Conservation (phyloP, 2,113 vertebrate species). For the Callopanchax toddi region DNA sequence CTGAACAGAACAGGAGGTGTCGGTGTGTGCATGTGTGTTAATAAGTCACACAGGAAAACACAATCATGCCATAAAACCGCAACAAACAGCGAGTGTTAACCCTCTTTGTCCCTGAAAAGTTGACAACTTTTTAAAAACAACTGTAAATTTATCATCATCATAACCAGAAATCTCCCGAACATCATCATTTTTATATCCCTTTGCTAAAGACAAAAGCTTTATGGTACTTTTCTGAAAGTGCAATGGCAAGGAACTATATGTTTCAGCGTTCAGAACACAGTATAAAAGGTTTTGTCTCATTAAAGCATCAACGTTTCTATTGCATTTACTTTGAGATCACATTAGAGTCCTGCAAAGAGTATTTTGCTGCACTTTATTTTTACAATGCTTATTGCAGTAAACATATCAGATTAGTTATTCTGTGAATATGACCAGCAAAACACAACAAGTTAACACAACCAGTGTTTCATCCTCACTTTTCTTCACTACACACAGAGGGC, state of each 20-base stretch:
- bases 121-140: conserved; percentile 34
- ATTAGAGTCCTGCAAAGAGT: neutral
- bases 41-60: conserved; percentile 73
- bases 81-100: conserved; percentile 65
- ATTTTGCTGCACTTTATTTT: conserved; percentile 25
- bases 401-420: conserved; percentile 5
- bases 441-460: conserved; percentile 26
- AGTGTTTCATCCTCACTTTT: conserved; percentile 30
- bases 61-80: conserved; percentile 76
- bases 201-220: conserved; percentile 61
- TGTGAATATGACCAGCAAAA: conserved; percentile 19
- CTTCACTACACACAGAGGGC: conserved; percentile 56
- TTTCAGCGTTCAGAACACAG: conserved; percentile 25
- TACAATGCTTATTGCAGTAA: neutral
- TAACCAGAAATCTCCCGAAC: neutral
- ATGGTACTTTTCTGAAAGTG: conserved; percentile 45
- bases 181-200: conserved; percentile 64
- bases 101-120: conserved; percentile 71
- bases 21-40: conserved; percentile 45
- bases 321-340: no score
- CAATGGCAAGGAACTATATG: conserved; percentile 34
- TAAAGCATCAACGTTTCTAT: conserved; percentile 20
- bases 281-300: neutral
- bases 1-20: conserved; percentile 51
- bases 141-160: no score